Evolutionary conservation across 1,140 invertebrate species (phyloP), one percentile per base, ranked within the genome.

Genomic region (Pararge aegeria): DNA sequence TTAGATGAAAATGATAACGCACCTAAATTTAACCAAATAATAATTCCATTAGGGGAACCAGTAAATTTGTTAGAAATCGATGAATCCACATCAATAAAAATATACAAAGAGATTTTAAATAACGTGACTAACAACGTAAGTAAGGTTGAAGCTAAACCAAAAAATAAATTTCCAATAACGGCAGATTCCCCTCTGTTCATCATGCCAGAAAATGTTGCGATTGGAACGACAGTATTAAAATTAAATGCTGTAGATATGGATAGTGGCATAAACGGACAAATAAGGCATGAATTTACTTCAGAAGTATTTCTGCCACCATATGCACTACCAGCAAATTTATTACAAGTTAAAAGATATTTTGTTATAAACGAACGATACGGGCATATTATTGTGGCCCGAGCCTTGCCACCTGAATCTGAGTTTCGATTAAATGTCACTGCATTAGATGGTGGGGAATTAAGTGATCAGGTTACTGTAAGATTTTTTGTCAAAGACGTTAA

Each of bases 1-100:
- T 88, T 93, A 5, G 97, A 98, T 85, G 93, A 94, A 59, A 98
- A 98, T 76, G 97, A 98, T 80, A 97, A 97, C 87, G 67, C 91
- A 0, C 97, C 97, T 0, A 90, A 92, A 46, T 94, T 94, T 63
- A 91, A 91, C 58, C 93, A 94, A 68, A 93, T 95, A 73, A 91
- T 93, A 15, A 91, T 95, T 37, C 92, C 93, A 2, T 87, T 93
- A 6, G 92, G 93, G 54, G 92, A 94, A 71, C 93, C 91, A 0
- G 88, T 94, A 37, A 93, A 93, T 34, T 91, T 95, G n/a, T 75
- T 93, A 4, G 91, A 94, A 73, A 85, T 90, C 34, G 91, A 92
- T 21, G 90, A 91, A 20, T 91, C 85, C 9, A 76, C 79, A 24
- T 66, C 78, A 44, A 65, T 91, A 0, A 89, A 82, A 67, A 80